A percentile compares a stretch with the other conserved stretches of the same genome.
phyloP scores from a whole-genome alignment of 2,888 invertebrate species.

The Cartodere bifasciata region DNA sequence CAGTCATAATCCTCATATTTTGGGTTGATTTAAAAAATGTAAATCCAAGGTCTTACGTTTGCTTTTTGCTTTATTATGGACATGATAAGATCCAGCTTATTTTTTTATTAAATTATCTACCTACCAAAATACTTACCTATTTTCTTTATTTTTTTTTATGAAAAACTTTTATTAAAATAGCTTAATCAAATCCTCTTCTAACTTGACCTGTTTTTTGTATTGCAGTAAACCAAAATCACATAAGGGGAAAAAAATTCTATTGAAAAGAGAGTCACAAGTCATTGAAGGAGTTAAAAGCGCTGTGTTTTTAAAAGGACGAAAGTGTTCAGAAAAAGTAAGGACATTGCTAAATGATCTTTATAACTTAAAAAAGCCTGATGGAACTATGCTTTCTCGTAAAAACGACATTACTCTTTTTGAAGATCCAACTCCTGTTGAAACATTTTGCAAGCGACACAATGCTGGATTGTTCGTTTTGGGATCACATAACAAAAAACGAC shows the following conservation, averaged over 20 bases:
- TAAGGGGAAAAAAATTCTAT: slow-evolving; percentile 72
- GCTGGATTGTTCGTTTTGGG: slow-evolving; percentile 83
- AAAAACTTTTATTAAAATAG: no score
- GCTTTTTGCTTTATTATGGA: no score
- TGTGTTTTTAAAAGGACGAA: slow-evolving; percentile 75
- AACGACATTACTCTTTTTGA: slow-evolving; percentile 91
- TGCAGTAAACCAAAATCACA: slow-evolving; percentile 80
- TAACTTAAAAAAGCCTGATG: slow-evolving; percentile 75
- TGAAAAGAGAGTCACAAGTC: slow-evolving; percentile 73
- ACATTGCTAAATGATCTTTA: slow-evolving; percentile 76
- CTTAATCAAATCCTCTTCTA: no score
- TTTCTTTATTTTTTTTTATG: no score
- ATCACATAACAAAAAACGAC: slow-evolving; percentile 88
- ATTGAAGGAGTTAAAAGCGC: slow-evolving; percentile 78
- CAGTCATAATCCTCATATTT: no score
- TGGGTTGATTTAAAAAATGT: no score
- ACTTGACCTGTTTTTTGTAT: slow-evolving; percentile 20
- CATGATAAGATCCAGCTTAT: no score
- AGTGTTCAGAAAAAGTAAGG: slow-evolving; percentile 56
- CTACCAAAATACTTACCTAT: no score
- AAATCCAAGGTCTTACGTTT: no score
- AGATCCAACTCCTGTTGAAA: slow-evolving; percentile 69
- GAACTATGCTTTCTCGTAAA: slow-evolving; percentile 60
- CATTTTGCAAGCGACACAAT: slow-evolving; percentile 69
- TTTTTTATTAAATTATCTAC: no score